A percentile compares a stretch with the other conserved stretches of the same genome.
phyloP scores from a whole-genome alignment of 37 sponge, comb jelly and placozoan genomes.

The Agelas oroides region DNA sequence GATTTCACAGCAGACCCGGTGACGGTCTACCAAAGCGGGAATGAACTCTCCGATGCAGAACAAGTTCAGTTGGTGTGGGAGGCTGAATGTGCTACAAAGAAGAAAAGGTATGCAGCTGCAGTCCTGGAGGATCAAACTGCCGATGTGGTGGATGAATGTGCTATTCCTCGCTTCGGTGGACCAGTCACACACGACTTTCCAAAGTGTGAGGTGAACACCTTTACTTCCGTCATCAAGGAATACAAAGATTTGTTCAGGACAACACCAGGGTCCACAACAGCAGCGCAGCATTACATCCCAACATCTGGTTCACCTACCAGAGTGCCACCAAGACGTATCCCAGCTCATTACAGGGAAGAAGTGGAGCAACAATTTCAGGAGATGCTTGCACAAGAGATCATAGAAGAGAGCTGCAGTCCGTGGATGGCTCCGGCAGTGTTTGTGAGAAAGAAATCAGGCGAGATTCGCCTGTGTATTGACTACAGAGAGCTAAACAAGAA shows the following conservation, averaged over 20 bases:
- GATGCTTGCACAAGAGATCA: conserved; percentile 73
- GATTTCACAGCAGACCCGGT: too few relatives aligned
- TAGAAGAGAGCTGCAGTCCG: conserved; percentile 61
- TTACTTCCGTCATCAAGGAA: conserved; percentile 2
- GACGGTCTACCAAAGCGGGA: too few relatives aligned
- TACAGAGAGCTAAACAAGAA: conserved; percentile 71
- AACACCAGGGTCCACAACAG: conserved; percentile 47
- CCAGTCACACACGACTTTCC: too few relatives aligned
- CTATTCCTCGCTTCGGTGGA: too few relatives aligned
- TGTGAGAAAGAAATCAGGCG: conserved; percentile 63
- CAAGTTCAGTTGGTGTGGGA: too few relatives aligned
- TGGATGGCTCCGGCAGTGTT: conserved; percentile 80
- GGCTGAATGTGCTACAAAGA: too few relatives aligned
- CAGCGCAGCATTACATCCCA: conserved; percentile 38
- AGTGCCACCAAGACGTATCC: conserved; percentile 55
- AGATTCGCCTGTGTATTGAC: conserved; percentile 64
- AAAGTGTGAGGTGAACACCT: conserved; percentile 3
- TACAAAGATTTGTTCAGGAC: conserved; percentile 37
- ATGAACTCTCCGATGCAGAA: too few relatives aligned
- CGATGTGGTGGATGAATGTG: too few relatives aligned
- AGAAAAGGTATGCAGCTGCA: too few relatives aligned
- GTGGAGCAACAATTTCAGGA: conserved; percentile 45
- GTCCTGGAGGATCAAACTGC: too few relatives aligned
- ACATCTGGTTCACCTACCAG: conserved; percentile 37
- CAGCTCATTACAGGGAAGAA: conserved; percentile 59